Percentiles rank a stretch among this genome's conserved stretches.
Conservation (phyloP, 2,888 invertebrate genomes). For the Drosophila paramelanica region DNA sequence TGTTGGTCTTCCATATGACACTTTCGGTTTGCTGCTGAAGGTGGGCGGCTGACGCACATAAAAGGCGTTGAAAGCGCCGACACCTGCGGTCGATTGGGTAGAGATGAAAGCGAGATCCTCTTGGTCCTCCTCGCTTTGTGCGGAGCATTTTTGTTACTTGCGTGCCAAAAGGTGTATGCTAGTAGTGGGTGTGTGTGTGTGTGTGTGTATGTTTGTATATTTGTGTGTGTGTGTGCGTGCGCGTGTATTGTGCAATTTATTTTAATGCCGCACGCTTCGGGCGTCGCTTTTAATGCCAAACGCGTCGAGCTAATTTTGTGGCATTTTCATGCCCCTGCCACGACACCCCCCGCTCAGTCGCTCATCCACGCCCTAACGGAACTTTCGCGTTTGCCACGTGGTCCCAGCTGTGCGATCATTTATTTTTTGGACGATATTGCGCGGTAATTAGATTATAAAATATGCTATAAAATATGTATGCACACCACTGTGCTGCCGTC, state of each 20-base stretch:
- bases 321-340: slow-evolving; percentile 65
- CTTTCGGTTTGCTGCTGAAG: slow-evolving; percentile 31
- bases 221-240: slow-evolving; percentile 28
- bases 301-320: slow-evolving; percentile 78
- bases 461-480: slow-evolving; percentile 78
- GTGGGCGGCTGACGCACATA: slow-evolving; percentile 27
- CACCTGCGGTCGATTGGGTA: slow-evolving; percentile 66
- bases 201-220: too few species aligned
- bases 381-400: slow-evolving; percentile 22
- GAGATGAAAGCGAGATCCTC: slow-evolving; percentile 32
- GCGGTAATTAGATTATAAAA: slow-evolving; percentile 83
- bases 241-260: slow-evolving; percentile 74
- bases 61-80: slow-evolving; percentile 75
- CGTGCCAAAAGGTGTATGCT: slow-evolving; percentile 20
- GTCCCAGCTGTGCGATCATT: slow-evolving; percentile 77
- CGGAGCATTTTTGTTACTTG: slow-evolving; percentile 39
- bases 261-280: slow-evolving; percentile 77
- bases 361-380: slow-evolving; percentile 32
- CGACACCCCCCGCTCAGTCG: slow-evolving; percentile 1
- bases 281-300: slow-evolving; percentile 76
- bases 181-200: slow-evolving; percentile 3
- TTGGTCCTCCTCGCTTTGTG: slow-evolving; percentile 37
- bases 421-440: slow-evolving; percentile 66
- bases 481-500: slow-evolving; percentile 35
- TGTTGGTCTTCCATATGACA: slow-evolving; percentile 63